Conservation (phyloP, 2,113 vertebrate species). For the Isurus oxyrinchus region DNA sequence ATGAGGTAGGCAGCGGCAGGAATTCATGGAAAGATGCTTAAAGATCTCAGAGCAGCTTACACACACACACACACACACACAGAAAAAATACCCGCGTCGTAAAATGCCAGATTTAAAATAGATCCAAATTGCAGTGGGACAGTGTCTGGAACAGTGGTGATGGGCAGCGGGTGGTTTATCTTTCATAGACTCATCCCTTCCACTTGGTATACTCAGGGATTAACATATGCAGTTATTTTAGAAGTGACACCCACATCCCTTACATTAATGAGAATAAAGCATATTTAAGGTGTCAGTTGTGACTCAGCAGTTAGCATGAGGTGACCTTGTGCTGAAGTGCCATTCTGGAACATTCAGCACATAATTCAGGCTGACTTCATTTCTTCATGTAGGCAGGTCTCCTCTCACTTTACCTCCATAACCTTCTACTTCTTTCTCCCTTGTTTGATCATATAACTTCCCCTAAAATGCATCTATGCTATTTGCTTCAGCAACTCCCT, state of each 20-base stretch:
- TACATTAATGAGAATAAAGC: not conserved
- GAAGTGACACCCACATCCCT: too few relatives aligned
- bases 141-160: not conserved
- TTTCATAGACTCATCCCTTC: not conserved
- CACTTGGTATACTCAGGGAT: not conserved
- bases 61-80: not conserved
- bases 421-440: too few relatives aligned
- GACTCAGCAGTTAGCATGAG: not conserved
- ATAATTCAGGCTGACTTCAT: too few relatives aligned
- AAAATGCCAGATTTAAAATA: not conserved
- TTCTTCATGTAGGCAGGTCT: too few relatives aligned
- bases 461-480: too few relatives aligned
- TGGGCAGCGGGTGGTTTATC: not conserved
- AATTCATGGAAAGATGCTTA: not conserved
- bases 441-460: too few relatives aligned
- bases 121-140: not conserved
- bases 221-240: not conserved
- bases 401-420: too few relatives aligned
- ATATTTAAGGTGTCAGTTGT: too few relatives aligned
- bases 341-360: not conserved
- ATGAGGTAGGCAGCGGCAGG: not conserved
- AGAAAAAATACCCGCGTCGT: not conserved
- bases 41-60: not conserved
- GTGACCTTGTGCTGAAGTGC: too few relatives aligned
- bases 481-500: too few relatives aligned